Conservation (phyloP, 2,888 invertebrate species). For the Psylliodes chrysocephalus region DNA sequence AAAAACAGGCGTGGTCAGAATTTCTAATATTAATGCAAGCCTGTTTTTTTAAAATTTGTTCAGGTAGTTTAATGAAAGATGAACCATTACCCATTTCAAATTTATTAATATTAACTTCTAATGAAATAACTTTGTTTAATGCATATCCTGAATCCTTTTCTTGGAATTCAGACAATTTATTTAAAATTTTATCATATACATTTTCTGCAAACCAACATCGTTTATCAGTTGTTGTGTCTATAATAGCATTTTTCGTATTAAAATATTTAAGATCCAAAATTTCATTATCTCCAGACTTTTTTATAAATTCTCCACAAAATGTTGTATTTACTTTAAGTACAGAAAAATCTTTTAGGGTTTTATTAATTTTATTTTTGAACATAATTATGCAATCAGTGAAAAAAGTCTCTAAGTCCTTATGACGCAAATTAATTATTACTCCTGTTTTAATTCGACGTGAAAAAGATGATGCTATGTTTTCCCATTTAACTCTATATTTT, state of each 20-base stretch:
- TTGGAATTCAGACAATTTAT: constrained; percentile 47
- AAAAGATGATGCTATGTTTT: no score
- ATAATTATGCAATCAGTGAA: no score
- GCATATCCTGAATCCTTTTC: constrained; percentile 46
- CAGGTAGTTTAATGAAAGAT: constrained; percentile 45
- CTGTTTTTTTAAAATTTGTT: constrained; percentile 38
- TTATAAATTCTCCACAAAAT: constrained; percentile 42
- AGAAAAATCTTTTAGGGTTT: no score
- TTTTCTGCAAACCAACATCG: constrained; percentile 39
- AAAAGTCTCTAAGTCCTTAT: no score
- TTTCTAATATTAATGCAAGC: constrained; percentile 49
- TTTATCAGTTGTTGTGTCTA: constrained; percentile 37
- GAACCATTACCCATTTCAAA: constrained; percentile 37
- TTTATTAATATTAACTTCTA: constrained; percentile 46
- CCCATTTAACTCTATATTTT: no score
- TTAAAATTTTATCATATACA: constrained; percentile 36
- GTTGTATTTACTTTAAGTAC: no score
- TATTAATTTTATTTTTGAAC: no score
- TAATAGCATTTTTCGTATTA: constrained; percentile 37
- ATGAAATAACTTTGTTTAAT: constrained; percentile 37
- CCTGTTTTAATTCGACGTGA: no score
- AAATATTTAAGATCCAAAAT: constrained; percentile 42
- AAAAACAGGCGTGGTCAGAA: constrained; percentile 46
- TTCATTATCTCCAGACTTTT: constrained; percentile 34
- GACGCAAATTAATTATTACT: no score